These are phyloP conservation scores for Cryptoprocta ferox DNA, from an alignment of 2,797 vertebrate species.

Conservation along the genomic window DNA sequence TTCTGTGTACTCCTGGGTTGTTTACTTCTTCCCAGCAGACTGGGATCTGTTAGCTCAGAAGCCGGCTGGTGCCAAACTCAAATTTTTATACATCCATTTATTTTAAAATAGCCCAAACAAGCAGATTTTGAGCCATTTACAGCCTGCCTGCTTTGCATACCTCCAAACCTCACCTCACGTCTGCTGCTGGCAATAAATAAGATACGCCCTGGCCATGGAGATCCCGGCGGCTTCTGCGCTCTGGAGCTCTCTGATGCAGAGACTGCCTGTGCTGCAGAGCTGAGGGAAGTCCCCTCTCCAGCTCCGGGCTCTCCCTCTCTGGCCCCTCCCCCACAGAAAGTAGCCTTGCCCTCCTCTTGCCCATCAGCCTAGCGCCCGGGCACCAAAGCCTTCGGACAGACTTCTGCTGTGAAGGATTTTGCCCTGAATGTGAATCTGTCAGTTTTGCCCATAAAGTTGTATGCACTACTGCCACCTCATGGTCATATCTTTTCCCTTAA, in stretches of 20 bases:
- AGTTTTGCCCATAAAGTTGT: background rate
- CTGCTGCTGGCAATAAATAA: background rate
- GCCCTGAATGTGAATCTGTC: too few relatives aligned
- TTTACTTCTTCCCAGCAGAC: background rate
- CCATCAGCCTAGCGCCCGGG: background rate
- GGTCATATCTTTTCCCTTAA: background rate
- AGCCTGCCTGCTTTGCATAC: background rate
- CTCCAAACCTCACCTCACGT: background rate
- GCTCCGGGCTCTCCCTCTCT: background rate
- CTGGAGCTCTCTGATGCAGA: background rate
- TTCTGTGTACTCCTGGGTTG: background rate
- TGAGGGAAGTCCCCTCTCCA: background rate
- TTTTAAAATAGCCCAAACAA: constrained; percentile 30
- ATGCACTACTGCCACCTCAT: background rate
- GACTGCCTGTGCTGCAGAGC: background rate
- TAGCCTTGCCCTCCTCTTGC: background rate
- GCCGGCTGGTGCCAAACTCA: background rate
- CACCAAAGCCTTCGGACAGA: background rate
- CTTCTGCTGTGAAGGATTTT: background rate
- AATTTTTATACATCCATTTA: background rate
- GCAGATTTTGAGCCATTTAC: background rate
- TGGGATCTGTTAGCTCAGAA: background rate
- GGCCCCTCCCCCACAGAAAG: background rate
- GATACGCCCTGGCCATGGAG: too few relatives aligned
- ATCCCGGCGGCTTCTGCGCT: background rate